A percentile compares a stretch with the other conserved stretches of the same genome.
These are phyloP conservation scores for Goniozus legneri DNA, from an alignment of 1,140 invertebrate species.

Conservation along the genomic window DNA sequence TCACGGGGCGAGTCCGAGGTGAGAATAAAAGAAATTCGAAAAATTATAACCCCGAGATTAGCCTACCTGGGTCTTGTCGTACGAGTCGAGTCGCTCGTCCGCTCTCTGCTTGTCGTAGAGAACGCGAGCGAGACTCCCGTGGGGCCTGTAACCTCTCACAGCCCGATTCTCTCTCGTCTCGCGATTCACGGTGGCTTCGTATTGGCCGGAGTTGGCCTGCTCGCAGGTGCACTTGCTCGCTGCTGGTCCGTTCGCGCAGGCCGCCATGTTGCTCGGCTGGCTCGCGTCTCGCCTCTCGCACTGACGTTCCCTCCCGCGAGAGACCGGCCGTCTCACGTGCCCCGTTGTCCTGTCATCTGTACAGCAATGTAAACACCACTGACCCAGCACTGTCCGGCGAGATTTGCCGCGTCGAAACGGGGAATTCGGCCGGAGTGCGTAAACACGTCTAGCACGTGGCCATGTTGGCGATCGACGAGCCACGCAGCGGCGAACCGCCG, in stretches of 20 bases:
- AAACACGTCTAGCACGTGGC: conserved; percentile 46
- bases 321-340: too few species aligned
- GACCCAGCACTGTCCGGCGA: too few species aligned
- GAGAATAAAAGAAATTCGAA: neutral
- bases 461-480: conserved; percentile 41
- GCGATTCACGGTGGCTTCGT: conserved; percentile 4
- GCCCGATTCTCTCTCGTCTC: conserved; percentile 15
- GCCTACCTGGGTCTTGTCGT: conserved; percentile 67
- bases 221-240: conserved; percentile 32
- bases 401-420: too few species aligned
- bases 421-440: too few species aligned
- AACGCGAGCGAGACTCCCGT: conserved; percentile 64
- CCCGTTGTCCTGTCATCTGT: too few species aligned
- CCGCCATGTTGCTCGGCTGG: conserved; percentile 13
- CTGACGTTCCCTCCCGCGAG: neutral
- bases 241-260: conserved; percentile 7
- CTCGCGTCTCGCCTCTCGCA: neutral
- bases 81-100: conserved; percentile 61
- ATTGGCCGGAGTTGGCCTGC: conserved; percentile 1
- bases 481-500: neutral
- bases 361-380: neutral
- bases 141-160: conserved; percentile 50
- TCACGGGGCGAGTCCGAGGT: neutral
- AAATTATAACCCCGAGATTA: conserved; percentile 16
- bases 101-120: conserved; percentile 67